phyloP scores from a whole-genome alignment of 2,113 vertebrate species.

The Archocentrus centrarchus region DNA sequence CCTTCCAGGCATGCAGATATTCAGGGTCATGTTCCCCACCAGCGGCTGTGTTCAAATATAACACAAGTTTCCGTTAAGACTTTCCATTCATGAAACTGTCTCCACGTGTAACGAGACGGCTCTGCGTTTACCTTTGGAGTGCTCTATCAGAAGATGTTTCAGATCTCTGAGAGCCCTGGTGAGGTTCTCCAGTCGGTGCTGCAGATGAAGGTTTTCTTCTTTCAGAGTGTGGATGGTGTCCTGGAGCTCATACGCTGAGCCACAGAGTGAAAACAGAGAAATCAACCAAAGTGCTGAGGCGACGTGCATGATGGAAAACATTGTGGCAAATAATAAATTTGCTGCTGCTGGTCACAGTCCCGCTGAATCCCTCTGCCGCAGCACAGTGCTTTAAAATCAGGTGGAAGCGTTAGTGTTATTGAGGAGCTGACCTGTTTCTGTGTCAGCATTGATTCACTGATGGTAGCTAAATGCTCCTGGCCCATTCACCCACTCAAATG shows the following conservation, averaged over 20 bases:
- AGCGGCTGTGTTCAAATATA: conserved; percentile 38
- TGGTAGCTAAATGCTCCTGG: conserved; percentile 27
- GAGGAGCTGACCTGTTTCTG: conserved; percentile 46
- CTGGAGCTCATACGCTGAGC: conserved; percentile 72
- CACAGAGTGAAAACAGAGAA: conserved; percentile 26
- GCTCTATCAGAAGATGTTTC: conserved; percentile 69
- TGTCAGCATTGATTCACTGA: conserved; percentile 55
- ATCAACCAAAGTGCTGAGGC: conserved; percentile 25
- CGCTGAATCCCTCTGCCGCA: conserved; percentile 2
- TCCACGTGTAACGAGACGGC: background rate
- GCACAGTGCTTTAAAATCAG: conserved; percentile 24
- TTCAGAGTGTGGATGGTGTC: conserved; percentile 77
- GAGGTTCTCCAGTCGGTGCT: conserved; percentile 75
- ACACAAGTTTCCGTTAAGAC: background rate
- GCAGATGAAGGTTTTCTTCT: conserved; percentile 75
- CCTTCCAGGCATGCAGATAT: conserved; percentile 65
- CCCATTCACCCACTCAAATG: conserved; percentile 9
- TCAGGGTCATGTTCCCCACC: conserved; percentile 45
- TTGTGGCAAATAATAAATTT: background rate
- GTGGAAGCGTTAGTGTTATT: conserved; percentile 36
- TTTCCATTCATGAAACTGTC: background rate
- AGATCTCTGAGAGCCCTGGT: conserved; percentile 70
- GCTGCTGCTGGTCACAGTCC: background rate
- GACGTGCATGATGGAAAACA: conserved; percentile 33
- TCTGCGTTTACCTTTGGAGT: conserved; percentile 62